Evolutionary conservation across 2,113 vertebrate species (phyloP), one percentile per base, ranked within the genome.

Genomic region (Pholis gunnellus): DNA sequence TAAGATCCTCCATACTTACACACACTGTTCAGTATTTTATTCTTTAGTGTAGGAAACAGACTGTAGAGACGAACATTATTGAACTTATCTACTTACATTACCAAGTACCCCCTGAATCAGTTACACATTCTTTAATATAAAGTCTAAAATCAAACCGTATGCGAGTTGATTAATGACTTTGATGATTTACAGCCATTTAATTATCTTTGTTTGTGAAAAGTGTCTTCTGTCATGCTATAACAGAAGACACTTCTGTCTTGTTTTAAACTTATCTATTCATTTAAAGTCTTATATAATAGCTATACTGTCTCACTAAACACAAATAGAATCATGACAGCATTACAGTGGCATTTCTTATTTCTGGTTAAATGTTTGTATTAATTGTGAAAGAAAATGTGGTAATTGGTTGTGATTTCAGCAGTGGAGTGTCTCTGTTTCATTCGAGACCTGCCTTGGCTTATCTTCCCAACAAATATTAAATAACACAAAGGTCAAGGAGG

Each of bases 401-500:
- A 0, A 60, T 40, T 61, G 3, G 42, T 1, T 75, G 27, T 67
- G 25, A 80, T 77, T 73, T 82, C 25, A 74, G 65, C 36, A 25
- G 17, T 57, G 57, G 31, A 74, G 22, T 46, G 67, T 79, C 29
- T 72, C 52, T 2, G 31, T 64, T 86, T 72, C 68, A 80, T 57
- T 63, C 1, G n/a, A 73, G 81, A 68, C n/a, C 75, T 44, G 81
- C 72, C 83, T 85, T 50, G 46, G 63, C 25, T 81, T 82, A 78
- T 92, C 73, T 86, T 76, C 81, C 81, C 85, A 91, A 94, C 82
- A 91, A 90, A 93, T 92, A 93, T 94, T 90, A 88, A 92, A 94
- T 92, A 90, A 85, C 84, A 88, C 56, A 94, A 94, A 94, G 93
- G 92, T 94, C 89, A 93, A 91, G 89, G 46, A 91, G 75, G 76